Percentiles rank a stretch among this genome's conserved stretches.
Conservation (phyloP, 35 echinoderm and acorn worm species). For the Chiridota heheva region DNA sequence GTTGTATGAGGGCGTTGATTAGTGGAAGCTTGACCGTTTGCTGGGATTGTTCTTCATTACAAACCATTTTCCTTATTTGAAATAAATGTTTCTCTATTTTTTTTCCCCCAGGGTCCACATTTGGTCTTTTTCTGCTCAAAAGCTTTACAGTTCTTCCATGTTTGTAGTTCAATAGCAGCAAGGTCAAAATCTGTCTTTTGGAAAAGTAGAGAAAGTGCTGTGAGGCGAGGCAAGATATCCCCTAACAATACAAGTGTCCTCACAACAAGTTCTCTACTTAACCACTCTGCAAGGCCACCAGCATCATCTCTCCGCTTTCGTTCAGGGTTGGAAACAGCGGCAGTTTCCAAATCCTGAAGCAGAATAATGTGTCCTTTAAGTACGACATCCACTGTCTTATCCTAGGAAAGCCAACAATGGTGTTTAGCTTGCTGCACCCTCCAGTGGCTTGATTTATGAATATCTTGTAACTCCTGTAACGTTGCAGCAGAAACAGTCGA, state of each 20-base stretch:
- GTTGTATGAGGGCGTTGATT: not conserved
- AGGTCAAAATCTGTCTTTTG: slow-evolving; percentile 10
- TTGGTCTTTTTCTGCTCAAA: not conserved
- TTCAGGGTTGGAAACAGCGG: slow-evolving; percentile 12
- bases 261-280: slow-evolving; percentile 14
- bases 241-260: slow-evolving; percentile 8
- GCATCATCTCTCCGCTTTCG: slow-evolving; percentile 11
- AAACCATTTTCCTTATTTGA: not conserved
- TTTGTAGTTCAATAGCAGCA: not conserved
- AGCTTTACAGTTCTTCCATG: not conserved
- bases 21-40: not conserved
- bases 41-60: not conserved
- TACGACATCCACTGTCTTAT: not conserved
- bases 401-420: not conserved
- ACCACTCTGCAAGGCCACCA: not conserved
- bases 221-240: not conserved
- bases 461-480: not conserved
- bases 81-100: not conserved
- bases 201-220: not conserved
- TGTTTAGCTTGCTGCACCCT: not conserved
- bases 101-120: not conserved
- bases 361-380: not conserved
- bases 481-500: not conserved
- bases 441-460: not conserved
- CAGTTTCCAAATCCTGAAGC: not conserved